Evolutionary conservation across 2,888 invertebrate genomes (phyloP).

Genomic region (Lomographa bimaculata): DNA sequence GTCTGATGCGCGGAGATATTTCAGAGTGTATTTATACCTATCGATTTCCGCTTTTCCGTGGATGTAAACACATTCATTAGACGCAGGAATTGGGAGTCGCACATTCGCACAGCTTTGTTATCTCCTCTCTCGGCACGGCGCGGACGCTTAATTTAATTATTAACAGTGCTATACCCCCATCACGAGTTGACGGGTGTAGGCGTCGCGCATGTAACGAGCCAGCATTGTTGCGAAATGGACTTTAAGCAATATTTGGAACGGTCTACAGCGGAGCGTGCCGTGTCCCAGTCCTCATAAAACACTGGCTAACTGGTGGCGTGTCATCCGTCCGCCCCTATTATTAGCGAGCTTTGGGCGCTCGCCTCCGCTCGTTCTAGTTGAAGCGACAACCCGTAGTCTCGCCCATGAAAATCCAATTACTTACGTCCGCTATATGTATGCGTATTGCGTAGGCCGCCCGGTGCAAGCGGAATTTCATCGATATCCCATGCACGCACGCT

Average conservation of each 20-base stretch:
- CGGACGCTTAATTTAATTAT: slow-evolving; percentile 56
- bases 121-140: slow-evolving; percentile 40
- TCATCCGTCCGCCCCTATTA: slow-evolving; percentile 54
- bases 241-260: slow-evolving; percentile 44
- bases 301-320: slow-evolving; percentile 52
- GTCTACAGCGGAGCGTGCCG: slow-evolving; percentile 29
- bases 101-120: slow-evolving; percentile 43
- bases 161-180: slow-evolving; percentile 51
- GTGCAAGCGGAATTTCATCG: slow-evolving; percentile 49
- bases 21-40: slow-evolving; percentile 19
- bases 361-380: slow-evolving; percentile 27
- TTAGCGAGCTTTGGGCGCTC: slow-evolving; percentile 48
- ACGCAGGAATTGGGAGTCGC: slow-evolving; percentile 35
- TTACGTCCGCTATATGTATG: slow-evolving; percentile 56
- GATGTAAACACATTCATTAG: slow-evolving; percentile 36
- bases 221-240: slow-evolving; percentile 47
- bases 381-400: slow-evolving; percentile 49
- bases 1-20: slow-evolving; percentile 13
- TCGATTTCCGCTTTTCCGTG: slow-evolving; percentile 31
- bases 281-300: slow-evolving; percentile 52
- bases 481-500: slow-evolving; percentile 49
- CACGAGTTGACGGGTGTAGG: slow-evolving; percentile 41
- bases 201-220: slow-evolving; percentile 42
- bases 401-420: slow-evolving; percentile 73
- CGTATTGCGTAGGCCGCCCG: slow-evolving; percentile 49